phyloP scores from a whole-genome alignment of 1,140 invertebrate species.

The Alviniconcha marisindica region DNA sequence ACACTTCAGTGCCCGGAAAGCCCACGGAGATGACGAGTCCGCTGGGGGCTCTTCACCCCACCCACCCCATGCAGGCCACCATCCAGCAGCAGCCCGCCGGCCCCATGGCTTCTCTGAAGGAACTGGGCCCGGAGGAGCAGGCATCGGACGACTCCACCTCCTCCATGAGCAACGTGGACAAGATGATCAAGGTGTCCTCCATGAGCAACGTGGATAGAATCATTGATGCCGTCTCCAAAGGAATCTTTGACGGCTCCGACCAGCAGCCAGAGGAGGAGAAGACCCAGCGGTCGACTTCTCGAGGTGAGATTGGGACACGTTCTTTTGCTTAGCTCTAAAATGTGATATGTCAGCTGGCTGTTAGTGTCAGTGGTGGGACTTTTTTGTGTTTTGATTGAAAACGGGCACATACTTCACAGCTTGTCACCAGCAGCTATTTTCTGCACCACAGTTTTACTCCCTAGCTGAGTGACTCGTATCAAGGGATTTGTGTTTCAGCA shows the following conservation, averaged over 20 bases:
- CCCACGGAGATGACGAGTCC: not conserved
- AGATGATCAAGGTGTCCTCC: constrained; percentile 25
- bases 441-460: too few species aligned
- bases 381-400: too few species aligned
- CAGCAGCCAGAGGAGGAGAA: constrained; percentile 8
- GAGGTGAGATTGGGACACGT: too few species aligned
- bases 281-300: not conserved
- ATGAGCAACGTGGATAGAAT: constrained; percentile 48
- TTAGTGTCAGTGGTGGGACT: too few species aligned
- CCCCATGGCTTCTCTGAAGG: constrained; percentile 33
- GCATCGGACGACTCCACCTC: constrained; percentile 30
- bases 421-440: too few species aligned
- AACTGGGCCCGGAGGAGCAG: constrained; percentile 18
- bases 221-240: constrained; percentile 73
- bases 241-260: constrained; percentile 64
- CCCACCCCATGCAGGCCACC: constrained; percentile 24
- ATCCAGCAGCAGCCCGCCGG: constrained; percentile 17
- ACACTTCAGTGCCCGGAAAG: too few species aligned
- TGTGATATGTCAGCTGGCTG: too few species aligned
- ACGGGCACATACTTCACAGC: too few species aligned
- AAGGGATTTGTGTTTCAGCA: too few species aligned
- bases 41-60: not conserved
- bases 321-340: too few species aligned
- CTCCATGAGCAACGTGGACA: constrained; percentile 37
- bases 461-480: too few species aligned